Conservation (phyloP, 2,888 invertebrate species). For the Poecilus cupreus region DNA sequence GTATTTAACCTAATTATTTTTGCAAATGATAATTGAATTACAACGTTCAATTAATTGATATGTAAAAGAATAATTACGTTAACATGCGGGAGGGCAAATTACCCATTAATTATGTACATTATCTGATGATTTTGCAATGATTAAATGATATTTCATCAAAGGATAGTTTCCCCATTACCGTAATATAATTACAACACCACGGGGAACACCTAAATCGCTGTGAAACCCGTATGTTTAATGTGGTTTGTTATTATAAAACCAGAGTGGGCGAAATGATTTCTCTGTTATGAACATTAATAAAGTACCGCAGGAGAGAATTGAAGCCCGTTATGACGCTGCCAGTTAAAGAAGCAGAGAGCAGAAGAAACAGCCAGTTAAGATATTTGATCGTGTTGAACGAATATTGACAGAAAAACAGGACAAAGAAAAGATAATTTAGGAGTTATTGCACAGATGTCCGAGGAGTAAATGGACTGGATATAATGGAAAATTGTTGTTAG, state of each 20-base stretch:
- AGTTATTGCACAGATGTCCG: slow-evolving; percentile 22
- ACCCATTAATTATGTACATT: too few relatives aligned
- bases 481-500: slow-evolving; percentile 28
- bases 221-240: background rate
- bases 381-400: slow-evolving; percentile 1
- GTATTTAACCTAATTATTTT: background rate
- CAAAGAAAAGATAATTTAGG: slow-evolving; percentile 14
- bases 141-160: slow-evolving; percentile 31
- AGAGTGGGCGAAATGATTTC: background rate
- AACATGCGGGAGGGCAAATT: too few relatives aligned
- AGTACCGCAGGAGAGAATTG: background rate
- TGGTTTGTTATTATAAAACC: background rate
- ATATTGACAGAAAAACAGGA: slow-evolving; percentile 11
- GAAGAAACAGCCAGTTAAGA: background rate
- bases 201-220: background rate
- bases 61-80: background rate
- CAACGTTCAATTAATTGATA: background rate
- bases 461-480: background rate
- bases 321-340: background rate
- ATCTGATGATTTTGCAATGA: background rate
- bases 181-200: slow-evolving; percentile 10
- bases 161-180: background rate
- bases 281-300: background rate
- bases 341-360: background rate
- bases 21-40: background rate